Percentiles rank a stretch among this genome's conserved stretches.
Evolutionary conservation across 2,797 vertebrate genomes (phyloP).

Genomic region (Bothrops alternatus): DNA sequence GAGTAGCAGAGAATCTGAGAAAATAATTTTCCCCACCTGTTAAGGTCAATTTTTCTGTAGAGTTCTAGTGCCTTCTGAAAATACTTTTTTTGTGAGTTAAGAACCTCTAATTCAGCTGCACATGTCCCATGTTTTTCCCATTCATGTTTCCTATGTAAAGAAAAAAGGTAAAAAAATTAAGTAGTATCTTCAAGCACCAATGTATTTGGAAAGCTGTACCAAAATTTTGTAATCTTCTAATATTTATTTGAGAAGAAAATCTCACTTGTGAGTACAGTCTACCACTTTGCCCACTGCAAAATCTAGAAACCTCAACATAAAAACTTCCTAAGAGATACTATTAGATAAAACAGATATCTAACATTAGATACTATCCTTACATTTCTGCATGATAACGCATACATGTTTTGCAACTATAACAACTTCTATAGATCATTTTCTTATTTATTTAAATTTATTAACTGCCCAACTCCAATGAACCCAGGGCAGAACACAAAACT

Average conservation of each 20-base stretch:
- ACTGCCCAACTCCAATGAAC: neutral
- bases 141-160: conserved; percentile 84
- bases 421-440: neutral
- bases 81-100: conserved; percentile 89
- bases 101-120: conserved; percentile 76
- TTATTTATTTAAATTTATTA: neutral
- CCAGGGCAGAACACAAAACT: neutral
- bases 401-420: neutral
- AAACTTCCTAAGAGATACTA: neutral
- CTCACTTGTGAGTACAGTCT: neutral
- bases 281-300: neutral
- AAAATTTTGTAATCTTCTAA: neutral
- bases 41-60: conserved; percentile 79
- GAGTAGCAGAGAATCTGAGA: rapidly evolving
- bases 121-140: conserved; percentile 97
- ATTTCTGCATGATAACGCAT: neutral
- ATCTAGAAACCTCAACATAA: neutral
- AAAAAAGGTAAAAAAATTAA: conserved; percentile 23
- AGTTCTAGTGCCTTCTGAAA: conserved; percentile 88
- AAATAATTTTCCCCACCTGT: conserved; percentile 68
- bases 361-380: neutral
- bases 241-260: neutral
- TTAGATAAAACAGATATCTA: neutral
- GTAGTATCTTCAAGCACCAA: neutral
- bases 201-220: neutral